These are phyloP conservation scores for Nyctalus aviator DNA, from an alignment of 2,797 vertebrate genomes.

Conservation along the genomic window DNA sequence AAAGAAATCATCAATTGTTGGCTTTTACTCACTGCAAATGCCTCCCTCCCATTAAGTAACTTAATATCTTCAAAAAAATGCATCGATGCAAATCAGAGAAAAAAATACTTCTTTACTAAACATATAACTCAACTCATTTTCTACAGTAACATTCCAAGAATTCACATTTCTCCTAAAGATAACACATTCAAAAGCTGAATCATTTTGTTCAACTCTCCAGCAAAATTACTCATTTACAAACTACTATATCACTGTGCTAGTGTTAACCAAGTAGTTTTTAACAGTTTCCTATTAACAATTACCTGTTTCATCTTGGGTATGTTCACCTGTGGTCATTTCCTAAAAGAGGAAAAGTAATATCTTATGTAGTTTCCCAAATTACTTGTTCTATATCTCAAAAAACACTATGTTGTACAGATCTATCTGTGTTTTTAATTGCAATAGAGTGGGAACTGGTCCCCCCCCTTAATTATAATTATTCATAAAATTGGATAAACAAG, in stretches of 20 bases:
- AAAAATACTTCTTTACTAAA: slow-evolving; percentile 36
- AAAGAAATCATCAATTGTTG: slow-evolving; percentile 26
- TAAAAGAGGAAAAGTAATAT: slow-evolving; percentile 82
- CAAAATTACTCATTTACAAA: not conserved
- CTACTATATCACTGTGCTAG: not conserved
- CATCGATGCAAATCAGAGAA: slow-evolving; percentile 15
- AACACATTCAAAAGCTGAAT: not conserved
- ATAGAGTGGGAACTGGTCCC: not conserved
- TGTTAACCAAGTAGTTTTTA: slow-evolving; percentile 25
- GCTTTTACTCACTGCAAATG: slow-evolving; percentile 34
- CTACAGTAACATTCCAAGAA: slow-evolving; percentile 33
- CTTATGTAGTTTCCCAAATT: slow-evolving; percentile 41
- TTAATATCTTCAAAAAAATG: not conserved
- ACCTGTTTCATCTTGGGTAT: slow-evolving; percentile 91
- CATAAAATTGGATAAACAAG: slow-evolving; percentile 53
- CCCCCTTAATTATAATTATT: slow-evolving; percentile 30
- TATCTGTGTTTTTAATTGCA: slow-evolving; percentile 18
- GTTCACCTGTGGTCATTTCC: slow-evolving; percentile 90
- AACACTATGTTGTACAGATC: not conserved
- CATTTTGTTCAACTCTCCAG: slow-evolving; percentile 21
- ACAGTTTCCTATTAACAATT: slow-evolving; percentile 76
- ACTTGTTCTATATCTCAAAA: slow-evolving; percentile 16
- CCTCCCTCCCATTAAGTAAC: not conserved
- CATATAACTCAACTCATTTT: slow-evolving; percentile 26
- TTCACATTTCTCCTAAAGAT: not conserved